Conservation (phyloP, 2,797 vertebrate genomes). For the Clarias laeviceps region DNA sequence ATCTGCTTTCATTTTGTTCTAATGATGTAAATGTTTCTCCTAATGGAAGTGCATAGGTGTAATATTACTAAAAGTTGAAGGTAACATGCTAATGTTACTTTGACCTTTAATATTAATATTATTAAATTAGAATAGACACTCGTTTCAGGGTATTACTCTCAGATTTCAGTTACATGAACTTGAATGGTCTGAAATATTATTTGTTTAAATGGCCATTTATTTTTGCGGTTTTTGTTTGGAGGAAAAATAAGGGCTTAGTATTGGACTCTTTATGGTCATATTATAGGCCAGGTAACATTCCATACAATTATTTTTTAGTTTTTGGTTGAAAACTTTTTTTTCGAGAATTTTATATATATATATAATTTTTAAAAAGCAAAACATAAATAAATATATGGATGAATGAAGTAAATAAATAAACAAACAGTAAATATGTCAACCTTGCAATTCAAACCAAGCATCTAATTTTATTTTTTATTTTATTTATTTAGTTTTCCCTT, state of each 20-base stretch:
- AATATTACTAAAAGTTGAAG: not conserved
- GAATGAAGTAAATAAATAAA: too few species aligned
- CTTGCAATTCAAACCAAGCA: not conserved
- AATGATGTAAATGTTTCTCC: slow-evolving; percentile 81
- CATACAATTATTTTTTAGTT: not conserved
- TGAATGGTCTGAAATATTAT: not conserved
- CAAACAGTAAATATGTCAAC: not conserved
- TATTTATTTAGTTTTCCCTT: not conserved
- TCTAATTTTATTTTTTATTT: not conserved
- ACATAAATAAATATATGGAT: too few species aligned
- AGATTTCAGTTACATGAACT: not conserved
- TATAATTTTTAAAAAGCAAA: too few species aligned
- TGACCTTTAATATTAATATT: not conserved
- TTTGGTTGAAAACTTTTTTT: not conserved
- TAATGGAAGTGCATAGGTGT: not conserved
- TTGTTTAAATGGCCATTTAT: not conserved
- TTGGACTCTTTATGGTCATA: not conserved
- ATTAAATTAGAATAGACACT: not conserved
- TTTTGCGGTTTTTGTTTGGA: not conserved
- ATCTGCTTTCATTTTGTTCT: slow-evolving; percentile 81
- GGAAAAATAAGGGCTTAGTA: not conserved
- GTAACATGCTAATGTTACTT: not conserved
- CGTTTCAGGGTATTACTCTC: not conserved
- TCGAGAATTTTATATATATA: too few species aligned
- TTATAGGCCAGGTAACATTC: not conserved